A percentile compares a stretch with the other conserved stretches of the same genome.
These are phyloP conservation scores for Plebejus anna DNA, from an alignment of 2,888 invertebrate genomes.

Conservation along the genomic window DNA sequence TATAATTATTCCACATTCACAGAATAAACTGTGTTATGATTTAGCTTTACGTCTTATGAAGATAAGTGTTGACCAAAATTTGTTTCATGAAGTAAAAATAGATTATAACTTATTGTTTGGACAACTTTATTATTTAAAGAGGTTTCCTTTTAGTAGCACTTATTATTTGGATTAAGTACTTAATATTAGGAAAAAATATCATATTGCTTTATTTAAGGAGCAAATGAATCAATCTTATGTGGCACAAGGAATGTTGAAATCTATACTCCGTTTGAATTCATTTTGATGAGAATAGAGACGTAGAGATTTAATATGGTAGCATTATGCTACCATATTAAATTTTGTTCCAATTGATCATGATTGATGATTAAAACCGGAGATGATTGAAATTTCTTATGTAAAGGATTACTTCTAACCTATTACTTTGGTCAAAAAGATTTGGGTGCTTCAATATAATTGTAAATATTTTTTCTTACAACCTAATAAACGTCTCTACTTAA, in stretches of 20 bases:
- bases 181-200: not conserved
- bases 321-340: too few relatives aligned
- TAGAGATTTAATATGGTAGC: too few relatives aligned
- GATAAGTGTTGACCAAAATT: not conserved
- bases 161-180: not conserved
- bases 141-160: not conserved
- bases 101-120: not conserved
- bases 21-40: not conserved
- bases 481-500: not conserved
- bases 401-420: not conserved
- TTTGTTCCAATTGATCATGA: too few relatives aligned
- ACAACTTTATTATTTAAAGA: not conserved
- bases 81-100: not conserved
- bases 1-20: too few relatives aligned
- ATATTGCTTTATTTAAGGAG: not conserved
- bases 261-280: not conserved
- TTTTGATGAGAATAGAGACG: too few relatives aligned
- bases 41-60: not conserved
- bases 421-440: not conserved
- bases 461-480: not conserved
- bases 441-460: not conserved
- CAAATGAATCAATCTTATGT: not conserved
- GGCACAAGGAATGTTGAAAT: not conserved
- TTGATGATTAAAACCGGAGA: not conserved
- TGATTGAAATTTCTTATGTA: not conserved